These are phyloP conservation scores for Mallotus villosus DNA, from an alignment of 2,797 vertebrate genomes.

Conservation along the genomic window DNA sequence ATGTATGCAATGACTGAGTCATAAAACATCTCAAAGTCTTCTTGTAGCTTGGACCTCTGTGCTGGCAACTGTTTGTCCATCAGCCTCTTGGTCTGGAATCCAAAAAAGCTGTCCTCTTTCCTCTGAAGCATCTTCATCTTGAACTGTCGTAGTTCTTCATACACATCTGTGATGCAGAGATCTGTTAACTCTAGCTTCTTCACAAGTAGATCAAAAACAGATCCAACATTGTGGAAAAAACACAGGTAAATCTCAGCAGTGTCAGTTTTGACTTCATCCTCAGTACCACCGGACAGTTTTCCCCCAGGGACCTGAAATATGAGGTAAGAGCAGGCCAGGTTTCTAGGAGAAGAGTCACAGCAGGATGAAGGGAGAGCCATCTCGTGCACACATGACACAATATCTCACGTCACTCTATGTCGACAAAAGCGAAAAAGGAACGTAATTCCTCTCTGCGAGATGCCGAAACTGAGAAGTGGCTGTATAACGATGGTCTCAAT, in stretches of 20 bases:
- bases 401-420: constrained; percentile 16
- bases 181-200: constrained; percentile 8
- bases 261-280: constrained; percentile 17
- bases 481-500: constrained; percentile 12
- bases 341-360: constrained; percentile 10
- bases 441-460: constrained; percentile 3
- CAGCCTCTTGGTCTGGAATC: constrained; percentile 1
- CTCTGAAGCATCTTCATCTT: constrained; percentile 2
- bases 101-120: constrained; percentile 12
- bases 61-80: constrained; percentile 13
- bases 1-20: not conserved
- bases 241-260: constrained; percentile 8
- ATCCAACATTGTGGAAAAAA: constrained; percentile 13
- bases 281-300: constrained; percentile 15
- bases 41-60: constrained; percentile 2
- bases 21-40: constrained; percentile 11
- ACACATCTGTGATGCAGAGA: constrained; percentile 17
- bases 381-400: constrained; percentile 20
- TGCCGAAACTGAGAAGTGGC: constrained; percentile 4
- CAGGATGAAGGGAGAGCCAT: constrained; percentile 15
- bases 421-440: constrained; percentile 18
- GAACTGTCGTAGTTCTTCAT: constrained; percentile 15
- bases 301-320: constrained; percentile 16
- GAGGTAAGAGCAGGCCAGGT: constrained; percentile 9
- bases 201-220: constrained; percentile 13